Base-by-base conservation (phyloP, 2,888 invertebrate species). In the Brachylomia viminalis region DNA sequence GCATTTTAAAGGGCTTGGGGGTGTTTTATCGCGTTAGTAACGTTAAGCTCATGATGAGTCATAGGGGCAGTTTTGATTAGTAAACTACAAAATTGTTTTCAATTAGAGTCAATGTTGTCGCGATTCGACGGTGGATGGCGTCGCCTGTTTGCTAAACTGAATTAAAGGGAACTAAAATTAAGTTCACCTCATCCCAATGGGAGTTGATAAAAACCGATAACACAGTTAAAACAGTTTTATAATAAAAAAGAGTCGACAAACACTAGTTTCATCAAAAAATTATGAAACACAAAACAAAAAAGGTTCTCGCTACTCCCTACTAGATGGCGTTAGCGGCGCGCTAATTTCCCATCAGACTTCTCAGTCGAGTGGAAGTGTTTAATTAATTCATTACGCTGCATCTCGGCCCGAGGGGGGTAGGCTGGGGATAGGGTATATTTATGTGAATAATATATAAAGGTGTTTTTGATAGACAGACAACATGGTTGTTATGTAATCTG, bases 361-460 rank as follows among this genome's bases (percentile, higher is more conserved):
- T 74, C 79, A 83, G 65, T 80, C 65, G 69, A 75, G 62, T 88
- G 89, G 89, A 88, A 88, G 86, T 84, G 83, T 87, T 78, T 86
- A 85, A 89, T 88, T 84, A 90, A 83, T 87, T 85, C 83, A 84
- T 88, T 85, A 88, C 80, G 88, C 81, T 87, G 64, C 87, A 84
- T 89, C 90, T 90, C 84, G 62, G 71, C 79, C 71, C 66, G 64
- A 77, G 79, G 83, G 84, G 75, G 80, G 82, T 79, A 77, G 27
- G 80, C 84, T 82, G 82, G 87, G 82, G 45, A 74, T 82, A 79
- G 77, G 86, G 83, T 38, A 77, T 75, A 75, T 81, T 79, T 75
- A 67, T 68, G 74, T 86, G 79, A 87, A 88, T 86, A 83, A 88
- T 87, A 75, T 76, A 84, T 66, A 74, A 66, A 74, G 67, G 65